Percentiles rank a stretch among this genome's conserved stretches.
Conservation (phyloP, 2,113 vertebrate genomes). For the Atrichornis clamosus region DNA sequence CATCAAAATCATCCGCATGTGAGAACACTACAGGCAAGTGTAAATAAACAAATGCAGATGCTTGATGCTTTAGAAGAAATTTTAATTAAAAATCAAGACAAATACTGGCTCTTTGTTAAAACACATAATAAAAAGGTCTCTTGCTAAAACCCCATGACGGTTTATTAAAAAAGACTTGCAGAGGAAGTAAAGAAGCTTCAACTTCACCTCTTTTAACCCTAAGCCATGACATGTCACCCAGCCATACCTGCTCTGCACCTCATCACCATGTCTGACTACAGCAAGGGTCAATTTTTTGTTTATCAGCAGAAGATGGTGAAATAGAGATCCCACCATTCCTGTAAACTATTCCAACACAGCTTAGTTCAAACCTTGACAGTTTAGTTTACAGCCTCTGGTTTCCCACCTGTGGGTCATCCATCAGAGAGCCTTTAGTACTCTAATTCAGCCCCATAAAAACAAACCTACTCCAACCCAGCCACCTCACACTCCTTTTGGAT, state of each 20-base stretch:
- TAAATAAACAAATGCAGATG: not conserved
- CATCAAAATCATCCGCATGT: not conserved
- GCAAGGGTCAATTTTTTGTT: not conserved
- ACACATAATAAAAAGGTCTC: not conserved
- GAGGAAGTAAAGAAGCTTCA: not conserved
- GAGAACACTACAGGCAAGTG: not conserved
- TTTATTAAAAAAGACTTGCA: not conserved
- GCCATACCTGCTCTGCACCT: not conserved
- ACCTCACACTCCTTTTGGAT: not conserved
- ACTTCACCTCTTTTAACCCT: not conserved
- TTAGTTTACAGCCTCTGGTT: not conserved
- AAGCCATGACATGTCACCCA: not conserved
- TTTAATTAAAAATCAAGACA: not conserved
- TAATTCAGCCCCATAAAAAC: not conserved
- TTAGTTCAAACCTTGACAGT: not conserved
- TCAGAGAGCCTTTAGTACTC: not conserved
- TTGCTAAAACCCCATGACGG: not conserved
- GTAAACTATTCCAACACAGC: not conserved
- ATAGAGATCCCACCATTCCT: not conserved
- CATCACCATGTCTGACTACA: not conserved
- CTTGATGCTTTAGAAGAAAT: not conserved
- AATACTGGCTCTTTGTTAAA: not conserved
- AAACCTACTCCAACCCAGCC: accelerated
- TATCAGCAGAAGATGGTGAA: not conserved
- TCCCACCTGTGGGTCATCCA: not conserved